phyloP scores from a whole-genome alignment of 1,140 invertebrate genomes.

The Trichonephila clavata region DNA sequence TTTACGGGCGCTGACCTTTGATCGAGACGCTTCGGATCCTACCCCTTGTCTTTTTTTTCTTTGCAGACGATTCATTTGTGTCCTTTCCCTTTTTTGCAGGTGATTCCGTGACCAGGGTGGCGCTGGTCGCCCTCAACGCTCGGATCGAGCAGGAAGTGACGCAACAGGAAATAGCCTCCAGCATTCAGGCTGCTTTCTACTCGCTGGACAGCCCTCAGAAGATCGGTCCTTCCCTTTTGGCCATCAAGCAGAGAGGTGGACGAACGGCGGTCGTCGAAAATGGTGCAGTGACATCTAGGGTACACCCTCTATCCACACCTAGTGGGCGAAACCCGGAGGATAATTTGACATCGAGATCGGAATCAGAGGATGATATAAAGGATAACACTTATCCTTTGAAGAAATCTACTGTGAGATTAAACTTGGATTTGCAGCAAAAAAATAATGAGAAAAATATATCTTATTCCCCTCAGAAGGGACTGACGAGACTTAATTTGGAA shows the following conservation, averaged over 20 bases:
- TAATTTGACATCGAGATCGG: background rate
- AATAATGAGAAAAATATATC: background rate
- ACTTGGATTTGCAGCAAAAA: background rate
- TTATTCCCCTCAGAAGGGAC: background rate
- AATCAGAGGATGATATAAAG: background rate
- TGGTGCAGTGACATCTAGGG: background rate
- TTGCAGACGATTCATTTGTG: background rate
- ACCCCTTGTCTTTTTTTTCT: slow-evolving; percentile 10
- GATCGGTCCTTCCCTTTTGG: slow-evolving; percentile 50
- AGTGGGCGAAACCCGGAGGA: background rate
- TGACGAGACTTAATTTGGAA: background rate
- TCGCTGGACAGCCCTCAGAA: slow-evolving; percentile 48
- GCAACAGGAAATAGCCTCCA: slow-evolving; percentile 70
- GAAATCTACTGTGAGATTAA: slow-evolving; percentile 21
- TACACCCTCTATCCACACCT: background rate
- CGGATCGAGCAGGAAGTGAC: slow-evolving; percentile 74
- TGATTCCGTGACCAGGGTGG: slow-evolving; percentile 68
- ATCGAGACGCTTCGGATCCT: slow-evolving; percentile 55
- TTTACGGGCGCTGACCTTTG: slow-evolving; percentile 56
- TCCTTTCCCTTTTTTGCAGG: slow-evolving; percentile 41
- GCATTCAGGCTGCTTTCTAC: slow-evolving; percentile 68
- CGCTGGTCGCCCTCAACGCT: slow-evolving; percentile 68
- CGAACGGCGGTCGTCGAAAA: background rate
- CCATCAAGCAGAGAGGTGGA: slow-evolving; percentile 57
- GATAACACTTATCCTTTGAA: slow-evolving; percentile 3